Evolutionary conservation across 2,113 vertebrate genomes (phyloP).

Genomic region (Lutjanus erythropterus): DNA sequence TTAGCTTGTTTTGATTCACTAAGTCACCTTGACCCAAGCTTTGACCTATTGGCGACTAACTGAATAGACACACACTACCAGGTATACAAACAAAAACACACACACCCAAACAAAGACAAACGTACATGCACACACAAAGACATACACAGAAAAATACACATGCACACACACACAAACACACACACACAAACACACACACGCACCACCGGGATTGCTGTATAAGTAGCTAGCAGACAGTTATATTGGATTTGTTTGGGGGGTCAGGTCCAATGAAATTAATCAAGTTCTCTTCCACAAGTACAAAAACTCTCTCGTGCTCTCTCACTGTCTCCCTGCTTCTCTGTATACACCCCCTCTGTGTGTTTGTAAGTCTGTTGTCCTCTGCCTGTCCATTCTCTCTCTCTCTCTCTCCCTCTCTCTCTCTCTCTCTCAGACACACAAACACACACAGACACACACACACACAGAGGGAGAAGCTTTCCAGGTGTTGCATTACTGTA

Average conservation of each 20-base stretch:
- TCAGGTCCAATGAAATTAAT: conserved; percentile 68
- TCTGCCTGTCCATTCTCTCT: neutral
- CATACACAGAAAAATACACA: neutral
- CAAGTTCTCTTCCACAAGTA: conserved; percentile 61
- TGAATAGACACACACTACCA: conserved; percentile 51
- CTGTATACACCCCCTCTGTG: neutral
- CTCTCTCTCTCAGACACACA: neutral
- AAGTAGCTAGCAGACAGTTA: conserved; percentile 66
- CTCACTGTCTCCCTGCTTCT: neutral
- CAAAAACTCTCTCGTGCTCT: conserved; percentile 34
- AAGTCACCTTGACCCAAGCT: conserved; percentile 76
- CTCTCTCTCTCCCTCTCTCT: neutral
- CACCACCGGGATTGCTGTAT: conserved; percentile 48
- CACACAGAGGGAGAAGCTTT: neutral
- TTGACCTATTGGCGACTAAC: conserved; percentile 60
- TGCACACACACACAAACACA: neutral
- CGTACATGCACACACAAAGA: conserved; percentile 6
- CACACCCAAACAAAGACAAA: neutral
- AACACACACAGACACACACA: conserved; percentile 1
- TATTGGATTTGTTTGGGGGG: conserved; percentile 72
- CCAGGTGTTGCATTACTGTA: conserved; percentile 58
- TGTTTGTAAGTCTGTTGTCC: conserved; percentile 6
- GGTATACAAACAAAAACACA: conserved; percentile 47
- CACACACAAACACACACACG: neutral
- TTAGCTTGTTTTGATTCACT: conserved; percentile 78